Evolutionary conservation across 2,888 invertebrate species (phyloP).

Genomic region (Pharmacophagus antenor): DNA sequence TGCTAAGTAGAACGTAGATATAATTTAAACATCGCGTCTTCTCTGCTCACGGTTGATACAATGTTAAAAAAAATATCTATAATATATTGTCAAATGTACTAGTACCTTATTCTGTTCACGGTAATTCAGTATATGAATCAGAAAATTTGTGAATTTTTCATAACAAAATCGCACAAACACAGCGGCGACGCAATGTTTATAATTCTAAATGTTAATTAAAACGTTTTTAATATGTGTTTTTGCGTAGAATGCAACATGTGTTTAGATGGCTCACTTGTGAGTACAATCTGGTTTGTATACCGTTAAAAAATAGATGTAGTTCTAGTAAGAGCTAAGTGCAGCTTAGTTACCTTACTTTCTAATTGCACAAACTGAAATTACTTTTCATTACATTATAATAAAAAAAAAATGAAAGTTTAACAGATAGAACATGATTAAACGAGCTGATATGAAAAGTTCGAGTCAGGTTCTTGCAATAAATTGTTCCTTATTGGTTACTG

Average conservation of each 20-base stretch:
- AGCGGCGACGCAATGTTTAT: slow-evolving; percentile 12
- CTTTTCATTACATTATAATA: too few species aligned
- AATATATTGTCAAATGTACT: too few species aligned
- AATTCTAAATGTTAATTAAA: slow-evolving; percentile 11
- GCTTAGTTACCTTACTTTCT: not conserved
- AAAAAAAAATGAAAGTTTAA: too few species aligned
- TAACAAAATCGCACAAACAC: not conserved
- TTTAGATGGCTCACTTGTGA: slow-evolving; percentile 7
- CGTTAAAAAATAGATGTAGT: not conserved
- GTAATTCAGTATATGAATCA: too few species aligned
- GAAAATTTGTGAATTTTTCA: not conserved
- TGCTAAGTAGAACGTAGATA: slow-evolving; percentile 24
- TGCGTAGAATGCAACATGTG: slow-evolving; percentile 5
- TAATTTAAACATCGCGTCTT: not conserved
- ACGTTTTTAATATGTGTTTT: not conserved
- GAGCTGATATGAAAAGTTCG: too few species aligned
- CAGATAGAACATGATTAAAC: too few species aligned
- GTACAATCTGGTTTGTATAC: slow-evolving; percentile 8
- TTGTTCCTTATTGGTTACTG: too few species aligned
- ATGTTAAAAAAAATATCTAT: too few species aligned
- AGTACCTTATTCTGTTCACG: too few species aligned
- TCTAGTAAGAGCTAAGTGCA: slow-evolving; percentile 1
- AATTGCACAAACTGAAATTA: not conserved
- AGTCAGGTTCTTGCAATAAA: too few species aligned
- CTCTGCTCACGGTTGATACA: not conserved